Conservation (phyloP, 2,797 vertebrate genomes). For the Siniperca undulata region DNA sequence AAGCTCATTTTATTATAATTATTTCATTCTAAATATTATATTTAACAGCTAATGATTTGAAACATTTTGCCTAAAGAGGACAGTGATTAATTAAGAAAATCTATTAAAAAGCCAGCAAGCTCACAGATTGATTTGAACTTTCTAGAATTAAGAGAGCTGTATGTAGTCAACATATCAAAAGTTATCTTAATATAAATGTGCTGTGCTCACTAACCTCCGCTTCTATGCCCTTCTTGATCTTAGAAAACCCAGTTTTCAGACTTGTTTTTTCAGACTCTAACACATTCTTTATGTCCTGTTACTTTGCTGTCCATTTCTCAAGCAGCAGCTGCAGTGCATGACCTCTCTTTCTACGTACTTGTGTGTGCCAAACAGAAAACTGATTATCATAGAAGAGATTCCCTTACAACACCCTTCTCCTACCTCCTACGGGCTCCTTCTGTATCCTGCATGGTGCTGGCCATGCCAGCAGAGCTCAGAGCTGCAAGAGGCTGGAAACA, state of each 20-base stretch:
- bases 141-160: conserved; percentile 7
- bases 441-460: conserved; percentile 33
- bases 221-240: conserved; percentile 15
- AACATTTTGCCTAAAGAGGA: neutral
- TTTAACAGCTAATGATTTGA: conserved; percentile 2
- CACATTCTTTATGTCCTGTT: conserved; percentile 43
- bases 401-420: conserved; percentile 27
- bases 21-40: conserved; percentile 8
- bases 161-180: conserved; percentile 13
- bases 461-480: conserved; percentile 54
- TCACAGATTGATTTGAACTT: conserved; percentile 21
- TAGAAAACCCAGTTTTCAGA: conserved; percentile 31
- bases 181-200: conserved; percentile 9
- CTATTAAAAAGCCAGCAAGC: neutral
- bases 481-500: conserved; percentile 58
- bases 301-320: conserved; percentile 29
- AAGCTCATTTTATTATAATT: conserved; percentile 4
- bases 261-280: conserved; percentile 19
- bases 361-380: conserved; percentile 34
- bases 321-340: conserved; percentile 37
- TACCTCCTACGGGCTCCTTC: conserved; percentile 35
- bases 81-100: conserved; percentile 8
- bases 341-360: conserved; percentile 33
- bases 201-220: conserved; percentile 20
- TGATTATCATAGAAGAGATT: conserved; percentile 42